Conservation (phyloP, 2,888 invertebrate species). For the Catocala nupta region DNA sequence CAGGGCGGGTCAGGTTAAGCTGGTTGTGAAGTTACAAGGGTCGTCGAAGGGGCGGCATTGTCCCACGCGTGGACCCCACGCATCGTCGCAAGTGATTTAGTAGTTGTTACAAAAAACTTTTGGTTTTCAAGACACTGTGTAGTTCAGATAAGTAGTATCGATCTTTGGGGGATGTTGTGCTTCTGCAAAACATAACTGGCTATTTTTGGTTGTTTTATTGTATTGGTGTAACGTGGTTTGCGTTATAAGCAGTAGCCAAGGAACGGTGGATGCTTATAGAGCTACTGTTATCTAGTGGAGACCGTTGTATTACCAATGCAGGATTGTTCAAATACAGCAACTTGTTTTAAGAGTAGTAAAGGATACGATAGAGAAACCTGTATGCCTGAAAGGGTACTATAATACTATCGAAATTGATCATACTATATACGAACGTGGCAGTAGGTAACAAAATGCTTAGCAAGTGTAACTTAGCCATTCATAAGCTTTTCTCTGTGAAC, state of each 20-base stretch:
- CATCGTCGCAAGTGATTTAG: slow-evolving; percentile 82
- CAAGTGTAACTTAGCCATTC: no score
- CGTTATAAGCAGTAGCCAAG: background rate
- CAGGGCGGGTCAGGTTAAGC: slow-evolving; percentile 44
- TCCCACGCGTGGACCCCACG: slow-evolving; percentile 84
- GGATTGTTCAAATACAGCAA: no score
- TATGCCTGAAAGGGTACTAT: no score
- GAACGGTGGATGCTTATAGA: no score
- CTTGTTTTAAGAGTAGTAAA: no score
- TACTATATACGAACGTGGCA: no score
- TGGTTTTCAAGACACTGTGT: slow-evolving; percentile 46
- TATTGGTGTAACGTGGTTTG: background rate
- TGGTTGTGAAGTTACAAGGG: slow-evolving; percentile 59
- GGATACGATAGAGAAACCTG: no score
- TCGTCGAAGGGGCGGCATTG: slow-evolving; percentile 66
- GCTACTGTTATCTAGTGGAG: no score
- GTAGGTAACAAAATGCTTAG: no score
- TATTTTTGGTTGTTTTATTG: slow-evolving; percentile 4
- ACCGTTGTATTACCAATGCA: no score
- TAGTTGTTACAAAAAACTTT: slow-evolving; percentile 69
- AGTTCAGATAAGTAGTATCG: slow-evolving; percentile 45
- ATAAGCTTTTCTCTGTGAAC: no score
- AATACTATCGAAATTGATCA: no score
- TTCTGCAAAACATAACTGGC: slow-evolving; percentile 17
- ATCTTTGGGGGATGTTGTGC: slow-evolving; percentile 28